A percentile compares a stretch with the other conserved stretches of the same genome.
Conservation (phyloP, 1,140 invertebrate genomes). For the Parapsyche elsis region DNA sequence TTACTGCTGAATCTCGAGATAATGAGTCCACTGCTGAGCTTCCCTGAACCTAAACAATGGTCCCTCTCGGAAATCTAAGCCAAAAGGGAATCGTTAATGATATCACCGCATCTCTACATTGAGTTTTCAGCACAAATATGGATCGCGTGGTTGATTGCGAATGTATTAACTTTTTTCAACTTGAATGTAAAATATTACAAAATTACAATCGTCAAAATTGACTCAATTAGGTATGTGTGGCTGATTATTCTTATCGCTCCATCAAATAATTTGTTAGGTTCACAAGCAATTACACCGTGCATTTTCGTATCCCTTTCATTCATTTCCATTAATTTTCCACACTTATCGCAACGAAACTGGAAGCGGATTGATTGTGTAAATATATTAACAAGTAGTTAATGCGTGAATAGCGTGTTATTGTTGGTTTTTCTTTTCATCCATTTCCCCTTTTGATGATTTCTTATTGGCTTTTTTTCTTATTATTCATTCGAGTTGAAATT, state of each 20-base stretch:
- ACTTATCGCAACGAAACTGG: neutral
- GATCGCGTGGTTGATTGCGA: no score
- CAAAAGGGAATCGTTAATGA: constrained; percentile 16
- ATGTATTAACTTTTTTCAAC: no score
- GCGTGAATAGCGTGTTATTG: constrained; percentile 31
- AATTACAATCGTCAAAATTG: no score
- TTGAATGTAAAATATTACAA: no score
- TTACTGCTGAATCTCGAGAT: neutral
- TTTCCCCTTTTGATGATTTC: constrained; percentile 1
- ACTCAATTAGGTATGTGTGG: neutral
- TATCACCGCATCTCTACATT: neutral
- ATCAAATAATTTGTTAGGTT: constrained; percentile 1
- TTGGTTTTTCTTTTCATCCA: neutral
- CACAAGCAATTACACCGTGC: neutral
- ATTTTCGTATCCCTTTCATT: neutral
- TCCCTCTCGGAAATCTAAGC: neutral
- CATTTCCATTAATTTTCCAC: neutral
- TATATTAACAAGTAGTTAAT: constrained; percentile 33
- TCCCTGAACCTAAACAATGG: constrained; percentile 1
- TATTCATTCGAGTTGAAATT: neutral
- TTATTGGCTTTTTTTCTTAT: neutral
- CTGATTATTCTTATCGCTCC: constrained; percentile 5
- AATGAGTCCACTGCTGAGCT: neutral
- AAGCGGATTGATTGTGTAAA: constrained; percentile 28
- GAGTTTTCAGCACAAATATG: neutral